phyloP scores from a whole-genome alignment of 2,113 vertebrate genomes.

The Neotragus pygmaeus region DNA sequence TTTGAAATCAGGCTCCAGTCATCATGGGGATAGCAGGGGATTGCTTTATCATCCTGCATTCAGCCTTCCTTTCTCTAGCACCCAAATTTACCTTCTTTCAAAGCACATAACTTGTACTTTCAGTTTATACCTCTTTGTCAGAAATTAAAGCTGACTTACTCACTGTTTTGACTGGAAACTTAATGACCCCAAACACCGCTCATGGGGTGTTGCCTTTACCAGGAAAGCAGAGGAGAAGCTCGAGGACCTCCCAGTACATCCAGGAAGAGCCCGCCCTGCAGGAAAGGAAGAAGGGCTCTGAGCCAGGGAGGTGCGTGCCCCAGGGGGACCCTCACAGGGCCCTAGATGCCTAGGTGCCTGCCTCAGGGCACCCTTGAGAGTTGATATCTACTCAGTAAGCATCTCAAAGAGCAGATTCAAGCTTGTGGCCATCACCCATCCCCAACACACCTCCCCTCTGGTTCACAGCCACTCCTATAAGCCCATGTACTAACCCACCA shows the following conservation, averaged over 20 bases:
- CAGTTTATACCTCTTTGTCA: background rate
- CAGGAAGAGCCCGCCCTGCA: background rate
- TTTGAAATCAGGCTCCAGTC: background rate
- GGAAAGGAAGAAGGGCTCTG: no score
- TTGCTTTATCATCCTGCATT: background rate
- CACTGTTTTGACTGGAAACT: background rate
- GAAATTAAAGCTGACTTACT: background rate
- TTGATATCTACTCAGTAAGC: background rate
- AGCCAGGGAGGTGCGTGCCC: rapidly evolving
- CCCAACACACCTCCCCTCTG: rapidly evolving
- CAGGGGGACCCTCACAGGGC: rapidly evolving
- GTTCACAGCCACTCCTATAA: background rate
- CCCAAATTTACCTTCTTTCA: background rate
- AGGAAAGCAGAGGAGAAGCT: background rate
- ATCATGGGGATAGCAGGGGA: rapidly evolving
- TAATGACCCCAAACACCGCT: background rate
- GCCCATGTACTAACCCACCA: background rate
- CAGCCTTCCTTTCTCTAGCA: rapidly evolving
- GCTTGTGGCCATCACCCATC: rapidly evolving
- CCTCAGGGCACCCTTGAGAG: background rate
- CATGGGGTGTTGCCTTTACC: background rate
- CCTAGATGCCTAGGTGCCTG: background rate
- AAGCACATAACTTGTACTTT: background rate
- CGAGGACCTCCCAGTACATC: background rate
- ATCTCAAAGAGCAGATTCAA: background rate